Percentiles rank a stretch among this genome's conserved stretches.
Conservation (phyloP, 2,888 invertebrate genomes). For the Cantharis flavilabris region DNA sequence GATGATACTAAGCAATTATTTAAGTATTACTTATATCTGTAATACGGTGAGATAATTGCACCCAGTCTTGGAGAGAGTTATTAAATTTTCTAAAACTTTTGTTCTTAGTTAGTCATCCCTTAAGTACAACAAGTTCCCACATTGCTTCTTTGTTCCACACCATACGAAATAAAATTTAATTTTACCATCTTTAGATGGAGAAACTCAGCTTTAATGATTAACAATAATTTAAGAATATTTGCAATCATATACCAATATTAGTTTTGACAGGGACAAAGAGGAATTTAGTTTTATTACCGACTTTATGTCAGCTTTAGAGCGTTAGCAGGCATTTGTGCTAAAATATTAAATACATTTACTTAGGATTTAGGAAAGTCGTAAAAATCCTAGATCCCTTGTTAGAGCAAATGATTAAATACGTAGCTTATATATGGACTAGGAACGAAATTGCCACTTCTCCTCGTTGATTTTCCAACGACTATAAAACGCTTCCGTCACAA, state of each 20-base stretch:
- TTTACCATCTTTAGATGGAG: too few relatives aligned
- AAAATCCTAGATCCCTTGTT: slow-evolving; percentile 13
- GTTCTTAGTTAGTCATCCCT: background rate
- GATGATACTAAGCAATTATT: background rate
- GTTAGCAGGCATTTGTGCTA: slow-evolving; percentile 2
- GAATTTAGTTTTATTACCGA: background rate
- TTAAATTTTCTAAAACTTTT: background rate
- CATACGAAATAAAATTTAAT: background rate
- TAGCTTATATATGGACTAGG: slow-evolving; percentile 1
- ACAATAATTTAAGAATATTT: background rate
- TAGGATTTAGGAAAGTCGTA: slow-evolving; percentile 10
- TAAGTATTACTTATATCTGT: background rate
- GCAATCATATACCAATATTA: background rate
- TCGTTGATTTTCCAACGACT: background rate
- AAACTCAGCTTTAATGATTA: background rate
- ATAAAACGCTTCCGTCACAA: background rate
- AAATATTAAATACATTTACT: slow-evolving; percentile 19
- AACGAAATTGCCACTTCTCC: slow-evolving; percentile 7
- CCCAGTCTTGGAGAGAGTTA: background rate
- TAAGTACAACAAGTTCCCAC: background rate
- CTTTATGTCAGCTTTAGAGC: background rate
- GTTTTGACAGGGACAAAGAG: background rate
- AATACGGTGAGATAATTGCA: background rate
- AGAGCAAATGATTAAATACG: slow-evolving; percentile 16
- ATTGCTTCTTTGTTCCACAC: background rate